A percentile compares a stretch with the other conserved stretches of the same genome.
Evolutionary conservation across 2,113 vertebrate species (phyloP).

Genomic region (Pica pica): DNA sequence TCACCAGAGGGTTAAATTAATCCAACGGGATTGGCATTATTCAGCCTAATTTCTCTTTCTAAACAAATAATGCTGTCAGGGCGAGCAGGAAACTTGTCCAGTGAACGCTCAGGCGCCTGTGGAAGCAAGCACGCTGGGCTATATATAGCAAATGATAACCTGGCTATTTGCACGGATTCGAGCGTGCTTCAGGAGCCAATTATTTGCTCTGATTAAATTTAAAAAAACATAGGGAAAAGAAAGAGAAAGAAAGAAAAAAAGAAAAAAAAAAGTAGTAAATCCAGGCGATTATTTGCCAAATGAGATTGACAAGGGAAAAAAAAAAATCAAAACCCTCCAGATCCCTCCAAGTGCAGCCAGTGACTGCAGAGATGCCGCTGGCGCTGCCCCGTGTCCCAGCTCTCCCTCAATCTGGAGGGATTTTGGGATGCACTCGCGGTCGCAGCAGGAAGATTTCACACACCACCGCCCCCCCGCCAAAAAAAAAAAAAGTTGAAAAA

Average conservation of each 20-base stretch:
- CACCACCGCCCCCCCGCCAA: no score
- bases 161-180: slow-evolving; percentile 14
- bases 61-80: neutral
- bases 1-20: neutral
- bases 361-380: neutral
- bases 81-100: neutral
- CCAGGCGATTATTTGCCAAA: neutral
- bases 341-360: neutral
- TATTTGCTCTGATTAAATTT: slow-evolving; percentile 21
- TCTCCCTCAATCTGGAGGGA: neutral
- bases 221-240: neutral
- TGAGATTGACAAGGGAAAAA: neutral
- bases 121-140: neutral
- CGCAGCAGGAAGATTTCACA: neutral
- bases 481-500: no score
- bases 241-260: no score
- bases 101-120: neutral
- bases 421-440: neutral
- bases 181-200: slow-evolving; percentile 5
- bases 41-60: neutral
- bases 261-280: neutral
- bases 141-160: slow-evolving; percentile 51
- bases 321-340: neutral
- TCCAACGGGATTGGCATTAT: neutral
- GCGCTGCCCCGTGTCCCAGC: neutral